These are phyloP conservation scores for Drosophila orena DNA, from an alignment of 1,140 invertebrate genomes.

Conservation along the genomic window DNA sequence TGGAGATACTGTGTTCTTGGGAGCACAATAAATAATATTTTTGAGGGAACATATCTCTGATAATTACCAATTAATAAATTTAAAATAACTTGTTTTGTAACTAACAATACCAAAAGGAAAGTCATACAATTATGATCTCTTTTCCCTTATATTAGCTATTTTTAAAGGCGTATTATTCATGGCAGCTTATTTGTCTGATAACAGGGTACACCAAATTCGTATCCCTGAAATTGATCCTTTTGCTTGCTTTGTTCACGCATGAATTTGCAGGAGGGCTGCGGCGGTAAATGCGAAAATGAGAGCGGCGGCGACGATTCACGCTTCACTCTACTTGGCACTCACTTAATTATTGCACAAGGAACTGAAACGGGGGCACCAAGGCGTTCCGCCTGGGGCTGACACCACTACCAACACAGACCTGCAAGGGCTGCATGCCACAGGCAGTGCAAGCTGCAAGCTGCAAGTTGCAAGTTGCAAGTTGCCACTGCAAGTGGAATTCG, in stretches of 20 bases:
- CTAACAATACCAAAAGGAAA: too few species aligned
- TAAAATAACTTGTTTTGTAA: too few species aligned
- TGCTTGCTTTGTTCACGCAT: conserved; percentile 68
- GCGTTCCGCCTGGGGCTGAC: conserved; percentile 48
- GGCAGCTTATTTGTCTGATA: too few species aligned
- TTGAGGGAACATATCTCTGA: too few species aligned
- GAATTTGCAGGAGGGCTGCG: conserved; percentile 52
- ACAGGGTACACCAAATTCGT: conserved; percentile 5
- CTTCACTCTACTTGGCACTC: conserved; percentile 79
- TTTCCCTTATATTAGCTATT: too few species aligned
- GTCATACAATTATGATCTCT: too few species aligned
- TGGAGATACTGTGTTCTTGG: background rate
- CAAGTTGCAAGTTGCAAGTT: conserved; percentile 21
- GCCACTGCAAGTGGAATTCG: conserved; percentile 28
- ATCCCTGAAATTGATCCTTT: background rate
- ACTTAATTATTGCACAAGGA: conserved; percentile 82
- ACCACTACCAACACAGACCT: conserved; percentile 6
- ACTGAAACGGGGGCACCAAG: conserved; percentile 74
- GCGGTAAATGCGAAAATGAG: conserved; percentile 62
- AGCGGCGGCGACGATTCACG: conserved; percentile 61
- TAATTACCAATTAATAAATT: too few species aligned
- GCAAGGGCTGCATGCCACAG: background rate
- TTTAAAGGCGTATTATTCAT: too few species aligned
- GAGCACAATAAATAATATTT: background rate
- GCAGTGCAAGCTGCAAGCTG: conserved; percentile 1